Conservation (phyloP, 2,113 vertebrate genomes). For the Atrichornis clamosus region DNA sequence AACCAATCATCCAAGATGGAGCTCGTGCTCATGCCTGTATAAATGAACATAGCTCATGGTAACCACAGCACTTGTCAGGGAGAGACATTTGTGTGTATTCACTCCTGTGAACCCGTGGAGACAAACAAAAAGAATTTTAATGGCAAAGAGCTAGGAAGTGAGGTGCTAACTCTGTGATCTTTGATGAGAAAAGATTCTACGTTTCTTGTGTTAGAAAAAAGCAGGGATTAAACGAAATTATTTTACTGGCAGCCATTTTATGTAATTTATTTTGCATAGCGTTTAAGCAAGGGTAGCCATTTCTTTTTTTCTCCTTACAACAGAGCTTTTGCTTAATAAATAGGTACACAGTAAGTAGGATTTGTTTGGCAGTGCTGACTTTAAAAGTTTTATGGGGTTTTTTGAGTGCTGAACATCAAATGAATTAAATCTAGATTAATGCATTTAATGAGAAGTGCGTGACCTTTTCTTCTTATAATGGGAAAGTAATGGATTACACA, state of each 20-base stretch:
- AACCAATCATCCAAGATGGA: not conserved
- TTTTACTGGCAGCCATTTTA: not conserved
- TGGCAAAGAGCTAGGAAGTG: not conserved
- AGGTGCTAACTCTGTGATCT: not conserved
- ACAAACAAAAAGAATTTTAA: not conserved
- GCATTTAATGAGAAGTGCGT: not conserved
- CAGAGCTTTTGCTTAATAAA: not conserved
- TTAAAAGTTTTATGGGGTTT: not conserved
- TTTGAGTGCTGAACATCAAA: not conserved
- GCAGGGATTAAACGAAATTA: not conserved
- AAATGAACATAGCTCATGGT: not conserved
- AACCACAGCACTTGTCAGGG: not conserved
- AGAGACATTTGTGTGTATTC: not conserved
- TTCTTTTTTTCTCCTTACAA: not conserved
- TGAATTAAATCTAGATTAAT: constrained; percentile 10
- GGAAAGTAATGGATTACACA: not conserved
- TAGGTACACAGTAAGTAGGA: not conserved
- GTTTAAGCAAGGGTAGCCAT: not conserved
- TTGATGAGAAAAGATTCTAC: not conserved
- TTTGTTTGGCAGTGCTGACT: not conserved
- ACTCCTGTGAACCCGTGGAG: not conserved
- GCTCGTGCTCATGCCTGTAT: not conserved
- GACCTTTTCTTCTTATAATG: constrained; percentile 42
- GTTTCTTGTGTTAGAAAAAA: not conserved
- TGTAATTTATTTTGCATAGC: not conserved